phyloP scores from a whole-genome alignment of 2,797 vertebrate species.

The Aldrovandia affinis region DNA sequence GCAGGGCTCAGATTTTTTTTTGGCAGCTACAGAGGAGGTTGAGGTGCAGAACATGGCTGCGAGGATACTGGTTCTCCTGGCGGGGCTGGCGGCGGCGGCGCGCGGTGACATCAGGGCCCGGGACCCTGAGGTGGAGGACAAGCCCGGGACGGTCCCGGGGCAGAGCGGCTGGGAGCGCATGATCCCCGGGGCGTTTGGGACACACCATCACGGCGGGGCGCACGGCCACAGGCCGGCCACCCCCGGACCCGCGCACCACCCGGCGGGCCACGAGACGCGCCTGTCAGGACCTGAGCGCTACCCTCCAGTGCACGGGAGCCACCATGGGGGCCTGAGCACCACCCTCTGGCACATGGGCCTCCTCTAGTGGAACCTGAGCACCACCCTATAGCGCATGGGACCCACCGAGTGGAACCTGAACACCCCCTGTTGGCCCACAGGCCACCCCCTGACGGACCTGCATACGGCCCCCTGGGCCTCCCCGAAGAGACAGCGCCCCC shows the following conservation, averaged over 20 bases:
- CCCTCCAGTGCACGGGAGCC: background rate
- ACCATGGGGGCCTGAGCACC: conserved; percentile 20
- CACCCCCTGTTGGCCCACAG: background rate
- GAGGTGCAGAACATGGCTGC: conserved; percentile 49
- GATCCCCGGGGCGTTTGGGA: conserved; percentile 29
- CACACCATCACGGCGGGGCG: conserved; percentile 16
- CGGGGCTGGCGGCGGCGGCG: conserved; percentile 65
- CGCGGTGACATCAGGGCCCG: conserved; percentile 66
- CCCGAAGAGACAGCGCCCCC: conserved; percentile 20
- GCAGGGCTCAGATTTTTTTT: conserved; percentile 34
- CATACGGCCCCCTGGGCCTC: conserved; percentile 4
- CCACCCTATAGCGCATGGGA: background rate
- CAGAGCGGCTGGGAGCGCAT: conserved; percentile 26
- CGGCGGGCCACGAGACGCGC: background rate
- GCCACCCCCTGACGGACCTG: background rate
- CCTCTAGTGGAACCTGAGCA: background rate
- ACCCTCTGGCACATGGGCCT: background rate
- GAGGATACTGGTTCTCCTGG: conserved; percentile 59
- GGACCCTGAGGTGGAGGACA: conserved; percentile 64
- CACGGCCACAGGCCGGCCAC: conserved; percentile 7
- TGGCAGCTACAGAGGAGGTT: conserved; percentile 28
- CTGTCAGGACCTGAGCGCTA: background rate
- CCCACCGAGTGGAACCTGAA: background rate
- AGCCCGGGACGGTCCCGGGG: conserved; percentile 36
- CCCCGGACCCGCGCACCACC: conserved; percentile 18